These are phyloP conservation scores for Cyclophora punctaria DNA, from an alignment of 2,888 invertebrate species.

Conservation along the genomic window DNA sequence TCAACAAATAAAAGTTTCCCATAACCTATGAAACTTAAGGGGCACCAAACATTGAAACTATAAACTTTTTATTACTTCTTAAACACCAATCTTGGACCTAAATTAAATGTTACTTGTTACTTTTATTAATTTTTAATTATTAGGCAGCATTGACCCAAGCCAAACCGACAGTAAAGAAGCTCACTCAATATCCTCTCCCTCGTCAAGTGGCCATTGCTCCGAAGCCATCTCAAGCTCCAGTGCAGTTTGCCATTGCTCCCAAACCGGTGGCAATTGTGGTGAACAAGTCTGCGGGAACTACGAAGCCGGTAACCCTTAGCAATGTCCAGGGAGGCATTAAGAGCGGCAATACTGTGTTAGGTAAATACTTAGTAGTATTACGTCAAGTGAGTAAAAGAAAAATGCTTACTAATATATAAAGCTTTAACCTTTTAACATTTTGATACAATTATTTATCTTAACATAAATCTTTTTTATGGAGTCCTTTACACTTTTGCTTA, in stretches of 20 bases:
- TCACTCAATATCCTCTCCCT: slow-evolving; percentile 26
- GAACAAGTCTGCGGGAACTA: slow-evolving; percentile 21
- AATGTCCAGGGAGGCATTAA: slow-evolving; percentile 33
- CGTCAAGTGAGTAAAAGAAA: no score
- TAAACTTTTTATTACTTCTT: no score
- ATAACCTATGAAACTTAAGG: no score
- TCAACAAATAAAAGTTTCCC: no score
- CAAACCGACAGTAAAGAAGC: slow-evolving; percentile 24
- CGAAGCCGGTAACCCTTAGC: slow-evolving; percentile 42
- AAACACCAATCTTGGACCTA: no score
- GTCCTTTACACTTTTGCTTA: no score
- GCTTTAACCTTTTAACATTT: no score
- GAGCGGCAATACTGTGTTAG: slow-evolving; percentile 34
- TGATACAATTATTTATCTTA: no score
- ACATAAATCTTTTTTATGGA: no score
- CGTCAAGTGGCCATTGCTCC: slow-evolving; percentile 71
- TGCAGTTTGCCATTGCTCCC: slow-evolving; percentile 49
- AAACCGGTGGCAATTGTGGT: slow-evolving; percentile 42
- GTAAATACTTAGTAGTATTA: slow-evolving; percentile 25
- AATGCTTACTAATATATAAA: no score
- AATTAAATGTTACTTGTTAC: background rate
- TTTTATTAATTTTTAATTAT: slow-evolving; percentile 7
- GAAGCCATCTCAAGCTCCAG: slow-evolving; percentile 26
- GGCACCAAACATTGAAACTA: no score
- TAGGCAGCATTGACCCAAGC: slow-evolving; percentile 24